These are phyloP conservation scores for Ophiothrix spiculata DNA, from an alignment of 35 echinoderm and acorn worm genomes.

Conservation along the genomic window DNA sequence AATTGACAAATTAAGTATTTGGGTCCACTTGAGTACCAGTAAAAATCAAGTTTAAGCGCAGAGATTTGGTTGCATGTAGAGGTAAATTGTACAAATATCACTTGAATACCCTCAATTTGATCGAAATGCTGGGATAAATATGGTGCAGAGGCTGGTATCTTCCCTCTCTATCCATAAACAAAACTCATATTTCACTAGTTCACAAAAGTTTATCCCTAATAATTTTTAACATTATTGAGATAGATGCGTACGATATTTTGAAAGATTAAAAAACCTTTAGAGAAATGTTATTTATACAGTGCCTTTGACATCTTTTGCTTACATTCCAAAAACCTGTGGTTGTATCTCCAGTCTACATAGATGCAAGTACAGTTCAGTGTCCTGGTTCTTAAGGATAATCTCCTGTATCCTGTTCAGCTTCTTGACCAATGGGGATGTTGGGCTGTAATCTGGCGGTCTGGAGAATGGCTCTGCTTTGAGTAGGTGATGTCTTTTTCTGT, in stretches of 20 bases:
- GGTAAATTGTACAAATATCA: too few species aligned
- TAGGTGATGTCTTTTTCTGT: constrained; percentile 7
- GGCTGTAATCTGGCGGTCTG: constrained; percentile 35
- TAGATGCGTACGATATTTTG: background rate
- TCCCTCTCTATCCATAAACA: too few species aligned
- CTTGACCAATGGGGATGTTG: constrained; percentile 72
- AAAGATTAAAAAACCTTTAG: background rate
- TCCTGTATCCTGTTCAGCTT: constrained; percentile 77
- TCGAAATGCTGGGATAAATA: too few species aligned
- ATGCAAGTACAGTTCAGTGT: constrained; percentile 71
- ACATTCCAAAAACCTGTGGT: constrained; percentile 96
- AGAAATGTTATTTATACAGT: background rate
- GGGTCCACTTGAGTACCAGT: too few species aligned
- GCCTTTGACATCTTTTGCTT: constrained; percentile 21
- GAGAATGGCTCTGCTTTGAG: constrained; percentile 64
- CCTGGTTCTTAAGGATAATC: constrained; percentile 62
- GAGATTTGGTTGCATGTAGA: too few species aligned
- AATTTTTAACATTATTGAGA: too few species aligned
- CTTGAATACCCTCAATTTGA: too few species aligned
- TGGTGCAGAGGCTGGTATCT: too few species aligned
- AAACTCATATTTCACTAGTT: too few species aligned
- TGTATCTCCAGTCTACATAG: constrained; percentile 73
- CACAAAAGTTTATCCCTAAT: too few species aligned
- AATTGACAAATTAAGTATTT: too few species aligned
- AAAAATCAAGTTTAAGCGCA: too few species aligned